A percentile compares a stretch with the other conserved stretches of the same genome.
Conservation (phyloP, 1,140 invertebrate genomes). For the Ostrea denselamellosa region DNA sequence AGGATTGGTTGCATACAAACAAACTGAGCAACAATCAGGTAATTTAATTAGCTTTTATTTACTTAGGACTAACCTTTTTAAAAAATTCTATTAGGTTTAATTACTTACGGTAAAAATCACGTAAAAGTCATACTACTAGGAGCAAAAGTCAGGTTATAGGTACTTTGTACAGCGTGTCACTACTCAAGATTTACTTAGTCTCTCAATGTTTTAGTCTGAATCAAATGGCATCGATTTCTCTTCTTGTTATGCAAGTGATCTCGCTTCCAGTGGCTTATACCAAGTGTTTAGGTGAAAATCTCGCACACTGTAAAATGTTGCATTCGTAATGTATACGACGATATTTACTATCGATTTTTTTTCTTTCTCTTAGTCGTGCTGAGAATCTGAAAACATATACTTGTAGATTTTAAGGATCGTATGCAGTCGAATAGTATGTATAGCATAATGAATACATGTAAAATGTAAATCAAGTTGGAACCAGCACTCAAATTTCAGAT, state of each 20-base stretch:
- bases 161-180: no score
- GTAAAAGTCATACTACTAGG: no score
- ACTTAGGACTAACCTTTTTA: no score
- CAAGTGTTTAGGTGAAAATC: slow-evolving; percentile 39
- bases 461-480: no score
- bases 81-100: no score
- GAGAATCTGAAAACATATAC: not conserved
- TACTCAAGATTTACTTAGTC: not conserved
- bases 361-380: not conserved
- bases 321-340: slow-evolving; percentile 25
- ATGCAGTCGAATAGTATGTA: not conserved
- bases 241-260: slow-evolving; percentile 35
- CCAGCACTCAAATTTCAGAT: no score
- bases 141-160: no score
- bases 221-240: slow-evolving; percentile 25
- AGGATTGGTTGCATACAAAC: no score
- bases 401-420: not conserved
- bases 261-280: slow-evolving; percentile 13
- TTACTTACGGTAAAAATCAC: no score
- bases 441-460: no score
- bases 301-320: slow-evolving; percentile 34
- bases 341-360: slow-evolving; percentile 24
- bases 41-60: no score
- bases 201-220: not conserved
- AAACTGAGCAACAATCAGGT: no score